Evolutionary conservation across 2,113 vertebrate genomes (phyloP), one percentile per base, ranked within the genome.

Genomic region (Platichthys flesus): DNA sequence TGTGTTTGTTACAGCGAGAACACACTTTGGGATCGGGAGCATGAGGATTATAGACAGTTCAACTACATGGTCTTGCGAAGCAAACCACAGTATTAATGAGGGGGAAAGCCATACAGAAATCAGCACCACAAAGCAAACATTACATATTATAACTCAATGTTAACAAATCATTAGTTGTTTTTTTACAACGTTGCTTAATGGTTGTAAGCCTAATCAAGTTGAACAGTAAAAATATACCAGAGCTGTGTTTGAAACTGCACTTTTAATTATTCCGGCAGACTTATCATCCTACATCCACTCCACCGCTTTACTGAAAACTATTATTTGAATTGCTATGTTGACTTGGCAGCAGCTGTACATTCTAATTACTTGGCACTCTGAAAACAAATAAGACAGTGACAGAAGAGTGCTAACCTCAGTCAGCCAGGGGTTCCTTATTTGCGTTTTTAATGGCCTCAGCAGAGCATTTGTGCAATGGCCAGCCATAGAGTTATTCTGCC

Each of bases 221-320:
- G 31, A 82, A 73, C 2, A 56, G 40, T 66, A 62, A 65, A 81
- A 72, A 68, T 23, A 65, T 31, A 65, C 9, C 21, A 40, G 58
- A 57, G 31, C 24, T 67, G 57, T 61, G 62, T 56, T 21, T 71
- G 23, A 20, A 42, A 67, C 28, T 64, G 68, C 74, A 66, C 16
- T 71, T 86, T 76, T 66, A 88, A 89, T 81, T 83, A 79, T 81
- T 76, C 55, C 77, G 8, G 45, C 31, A 55, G 37, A 71, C 68
- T 37, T 57, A 65, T 75, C 58, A 24, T 74, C 59, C 37, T 23
- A n/a, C 65, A 74, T 58, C 56, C 68, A 78, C 67, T 71, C 55
- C 54, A 55, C 45, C 2, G 52, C 68, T 73, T 60, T 60, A 78
- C 78, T 60, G 58, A 62, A 70, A 82, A 45, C 60, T 76, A 76